Evolutionary conservation across 2,113 vertebrate species (phyloP), one percentile per base, ranked within the genome.

Genomic region (Caranx melampygus): DNA sequence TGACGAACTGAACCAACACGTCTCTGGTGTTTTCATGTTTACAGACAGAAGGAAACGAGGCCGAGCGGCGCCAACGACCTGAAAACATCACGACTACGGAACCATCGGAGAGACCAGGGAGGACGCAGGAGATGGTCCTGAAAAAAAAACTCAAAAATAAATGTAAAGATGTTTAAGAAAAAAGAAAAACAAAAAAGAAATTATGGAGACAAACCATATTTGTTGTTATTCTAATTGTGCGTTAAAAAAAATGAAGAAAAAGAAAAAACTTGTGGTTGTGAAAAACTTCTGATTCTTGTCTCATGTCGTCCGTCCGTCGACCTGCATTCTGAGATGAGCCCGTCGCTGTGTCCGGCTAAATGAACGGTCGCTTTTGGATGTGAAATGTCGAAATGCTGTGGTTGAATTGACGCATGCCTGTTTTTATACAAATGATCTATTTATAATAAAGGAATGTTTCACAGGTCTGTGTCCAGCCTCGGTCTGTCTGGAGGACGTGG

Each of bases 401-500:
- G 95, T 96, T 96, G 71, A 86, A 87, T 52, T 95, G 87, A 96
- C 87, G 97, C 98, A 98, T 98, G 98, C 96, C 93, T 79, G 92
- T 85, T 96, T 99, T 99, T 97, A 96, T 98, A 98, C 96, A 96
- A 97, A 96, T 96, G 95, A 96, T 97, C 96, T 97, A 97, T 99
- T 99, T 99, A 96, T 97, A 98, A 99, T 99, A 98, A 99, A 99
- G 96, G 96, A 98, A 97, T 97, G 96, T 98, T 99, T 99, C 97
- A 95, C 95, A 98, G 95, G 95, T 94, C 91, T 94, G 94, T 94
- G 96, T 95, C 91, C 77, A 11, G 95, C 90, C 94, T 96, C 94
- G 81, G 91, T 78, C 37, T 96, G 91, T 94, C 92, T 93, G 45
- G 42, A 44, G 44, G 14, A 13, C 14, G 13, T 47, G 26, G 26